A percentile compares a stretch with the other conserved stretches of the same genome.
Conservation (phyloP, 2,888 invertebrate species). For the Cephus sareptanus region DNA sequence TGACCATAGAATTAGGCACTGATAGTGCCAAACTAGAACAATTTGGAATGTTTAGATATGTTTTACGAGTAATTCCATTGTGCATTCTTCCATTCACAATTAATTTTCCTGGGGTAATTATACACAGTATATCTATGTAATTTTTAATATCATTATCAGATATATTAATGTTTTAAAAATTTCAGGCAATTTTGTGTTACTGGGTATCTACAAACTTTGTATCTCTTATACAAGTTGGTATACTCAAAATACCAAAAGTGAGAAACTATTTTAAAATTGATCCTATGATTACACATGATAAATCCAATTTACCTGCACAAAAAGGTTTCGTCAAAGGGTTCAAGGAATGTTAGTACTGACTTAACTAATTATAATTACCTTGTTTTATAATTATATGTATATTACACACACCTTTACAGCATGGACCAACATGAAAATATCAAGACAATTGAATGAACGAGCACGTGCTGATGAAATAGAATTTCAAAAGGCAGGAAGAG, state of each 20-base stretch:
- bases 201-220: conserved; percentile 91
- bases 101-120: conserved; percentile 82
- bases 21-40: conserved; percentile 77
- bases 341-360: conserved; percentile 76
- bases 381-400: conserved; percentile 8
- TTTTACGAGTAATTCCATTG: conserved; percentile 81
- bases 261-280: conserved; percentile 83
- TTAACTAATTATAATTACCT: conserved; percentile 13
- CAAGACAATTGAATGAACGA: conserved; percentile 81
- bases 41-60: conserved; percentile 78
- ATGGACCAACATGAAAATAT: conserved; percentile 81
- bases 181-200: conserved; percentile 84
- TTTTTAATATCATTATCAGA: background rate
- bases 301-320: conserved; percentile 70
- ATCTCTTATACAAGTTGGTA: conserved; percentile 82
- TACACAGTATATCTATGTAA: background rate
- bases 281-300: conserved; percentile 61
- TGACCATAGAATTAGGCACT: conserved; percentile 87
- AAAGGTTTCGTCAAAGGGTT: conserved; percentile 84
- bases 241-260: conserved; percentile 81
- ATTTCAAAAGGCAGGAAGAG: conserved; percentile 87
- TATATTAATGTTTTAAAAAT: conserved; percentile 18
- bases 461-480: conserved; percentile 80
- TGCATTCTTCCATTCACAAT: conserved; percentile 86
- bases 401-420: background rate